phyloP scores from a whole-genome alignment of 23 tunicate genomes.

The Clavelina lepadiformis region DNA sequence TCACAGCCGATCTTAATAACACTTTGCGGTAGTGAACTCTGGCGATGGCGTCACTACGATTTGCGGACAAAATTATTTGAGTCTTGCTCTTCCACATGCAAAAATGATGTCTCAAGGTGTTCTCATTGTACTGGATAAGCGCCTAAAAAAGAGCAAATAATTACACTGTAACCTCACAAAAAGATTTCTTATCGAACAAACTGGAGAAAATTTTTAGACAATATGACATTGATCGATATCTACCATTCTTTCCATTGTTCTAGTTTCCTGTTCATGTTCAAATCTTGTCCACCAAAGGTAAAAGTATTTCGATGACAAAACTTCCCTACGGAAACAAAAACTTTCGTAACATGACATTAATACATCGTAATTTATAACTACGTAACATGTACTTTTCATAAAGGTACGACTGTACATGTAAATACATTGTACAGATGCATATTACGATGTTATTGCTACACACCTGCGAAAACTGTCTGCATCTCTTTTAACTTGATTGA shows the following conservation, averaged over 20 bases:
- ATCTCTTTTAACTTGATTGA: slow-evolving; percentile 26
- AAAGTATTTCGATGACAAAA: slow-evolving; percentile 56
- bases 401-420: too few relatives aligned
- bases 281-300: slow-evolving; percentile 60
- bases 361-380: neutral
- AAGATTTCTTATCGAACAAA: too few relatives aligned
- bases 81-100: slow-evolving; percentile 34
- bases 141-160: slow-evolving; percentile 48
- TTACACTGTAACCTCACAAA: too few relatives aligned
- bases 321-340: slow-evolving; percentile 10
- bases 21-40: slow-evolving; percentile 47
- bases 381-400: too few relatives aligned
- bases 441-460: too few relatives aligned
- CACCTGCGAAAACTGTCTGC: slow-evolving; percentile 51
- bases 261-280: slow-evolving; percentile 41
- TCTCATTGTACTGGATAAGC: slow-evolving; percentile 40
- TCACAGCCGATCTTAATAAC: slow-evolving; percentile 32
- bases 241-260: slow-evolving; percentile 74
- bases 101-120: slow-evolving; percentile 25
- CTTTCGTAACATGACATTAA: neutral
- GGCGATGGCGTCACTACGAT: slow-evolving; percentile 39
- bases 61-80: slow-evolving; percentile 8
- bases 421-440: too few relatives aligned
- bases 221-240: too few relatives aligned
- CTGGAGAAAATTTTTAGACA: too few relatives aligned